Base-by-base conservation (phyloP, 2,113 vertebrate species). In the Hoplias malabaricus region DNA sequence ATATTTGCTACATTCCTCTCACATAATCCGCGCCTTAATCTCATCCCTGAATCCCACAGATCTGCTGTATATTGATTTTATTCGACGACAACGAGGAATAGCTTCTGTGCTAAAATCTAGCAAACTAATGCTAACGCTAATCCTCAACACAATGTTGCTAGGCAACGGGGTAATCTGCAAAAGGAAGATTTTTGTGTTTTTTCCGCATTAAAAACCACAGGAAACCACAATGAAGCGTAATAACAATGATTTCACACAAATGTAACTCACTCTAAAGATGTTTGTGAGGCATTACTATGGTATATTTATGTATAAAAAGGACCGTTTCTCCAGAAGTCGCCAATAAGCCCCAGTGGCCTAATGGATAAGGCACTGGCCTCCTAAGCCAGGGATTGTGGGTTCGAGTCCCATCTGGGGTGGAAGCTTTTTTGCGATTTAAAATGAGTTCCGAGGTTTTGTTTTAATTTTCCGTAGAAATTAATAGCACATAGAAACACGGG, bases 351-450 rank as follows among this genome's bases (percentile, higher is more conserved):
- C 92, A 93, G 92, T 93, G 91, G 91, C 92, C 92, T 92, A 93
- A 92, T 92, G 92, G 91, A 93, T 92, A 92, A 93, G 92, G 91
- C 91, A 92, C 91, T 92, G 91, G 90, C 90, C 89, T 90, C 89
- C 65, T 85, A 82, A 78, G 69, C 78, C 82, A 80, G 81, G 81
- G 81, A 83, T 83, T 80, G 82, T 83, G 82, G 82, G 82, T 83
- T 83, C 82, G 77, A 85, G 82, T 83, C 79, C 82, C 82, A 84
- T 86, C 84, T 86, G 84, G 80, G 80, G 82, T 85, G 81, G 0
- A 1, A 4, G 0, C 0, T 11, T 57, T 76, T 57, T 36, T 11
- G 7, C 29, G 1, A 42, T 38, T 36, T 19, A 27, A n/a, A n/a
- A n/a, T n/a, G n/a, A n/a, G n/a, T n/a, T n/a, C n/a, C n/a, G n/a